A percentile compares a stretch with the other conserved stretches of the same genome.
Conservation (phyloP, 2,888 invertebrate genomes). For the Orthosia gracilis region DNA sequence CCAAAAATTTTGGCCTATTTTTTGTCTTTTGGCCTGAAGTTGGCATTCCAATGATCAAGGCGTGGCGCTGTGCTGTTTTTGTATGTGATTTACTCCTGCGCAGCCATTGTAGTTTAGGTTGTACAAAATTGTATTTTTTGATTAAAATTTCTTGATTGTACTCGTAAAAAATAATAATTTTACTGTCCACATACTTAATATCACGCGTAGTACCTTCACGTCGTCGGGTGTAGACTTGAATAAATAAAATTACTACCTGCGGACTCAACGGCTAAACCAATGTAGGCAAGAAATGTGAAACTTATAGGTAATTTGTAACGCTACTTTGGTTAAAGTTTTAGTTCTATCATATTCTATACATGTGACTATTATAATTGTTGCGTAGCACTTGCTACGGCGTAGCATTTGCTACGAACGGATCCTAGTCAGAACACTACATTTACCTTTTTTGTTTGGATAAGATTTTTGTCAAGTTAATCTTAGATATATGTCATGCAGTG, state of each 20-base stretch:
- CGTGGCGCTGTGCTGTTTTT: too few species aligned
- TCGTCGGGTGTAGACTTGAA: neutral
- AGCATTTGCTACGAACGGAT: constrained; percentile 26
- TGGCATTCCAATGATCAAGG: too few species aligned
- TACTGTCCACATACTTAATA: too few species aligned
- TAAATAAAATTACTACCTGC: constrained; percentile 4
- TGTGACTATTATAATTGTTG: neutral
- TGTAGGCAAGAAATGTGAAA: neutral
- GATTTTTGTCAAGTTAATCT: neutral
- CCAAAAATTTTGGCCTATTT: too few species aligned
- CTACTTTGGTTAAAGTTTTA: neutral
- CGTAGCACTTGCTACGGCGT: constrained; percentile 46
- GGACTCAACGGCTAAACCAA: neutral
- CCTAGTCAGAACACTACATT: neutral
- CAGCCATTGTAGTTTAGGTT: too few species aligned
- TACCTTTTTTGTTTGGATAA: neutral
- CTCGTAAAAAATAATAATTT: too few species aligned
- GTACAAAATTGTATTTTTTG: too few species aligned
- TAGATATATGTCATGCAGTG: neutral
- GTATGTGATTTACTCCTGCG: too few species aligned
- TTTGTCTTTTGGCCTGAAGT: too few species aligned
- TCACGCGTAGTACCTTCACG: neutral
- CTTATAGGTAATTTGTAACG: neutral
- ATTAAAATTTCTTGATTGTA: too few species aligned
- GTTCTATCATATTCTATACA: too few species aligned